A percentile compares a stretch with the other conserved stretches of the same genome.
Conservation (phyloP, 2,888 invertebrate genomes). For the Norana najaformis region DNA sequence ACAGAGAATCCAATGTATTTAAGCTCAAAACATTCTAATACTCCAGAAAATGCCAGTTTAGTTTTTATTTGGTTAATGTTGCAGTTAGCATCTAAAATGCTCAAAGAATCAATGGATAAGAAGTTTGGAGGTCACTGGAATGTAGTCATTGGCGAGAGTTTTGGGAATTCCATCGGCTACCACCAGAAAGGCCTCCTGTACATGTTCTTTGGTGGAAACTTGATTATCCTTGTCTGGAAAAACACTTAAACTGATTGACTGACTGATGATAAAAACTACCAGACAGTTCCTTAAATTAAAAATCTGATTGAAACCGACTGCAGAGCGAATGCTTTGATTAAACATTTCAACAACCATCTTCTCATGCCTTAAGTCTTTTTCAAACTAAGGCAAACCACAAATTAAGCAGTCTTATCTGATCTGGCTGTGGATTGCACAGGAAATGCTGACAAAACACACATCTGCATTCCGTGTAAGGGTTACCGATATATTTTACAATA, state of each 20-base stretch:
- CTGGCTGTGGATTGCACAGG: too few relatives aligned
- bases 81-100: conserved; percentile 85
- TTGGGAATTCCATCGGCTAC: conserved; percentile 88
- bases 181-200: conserved; percentile 73
- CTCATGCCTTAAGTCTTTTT: too few relatives aligned
- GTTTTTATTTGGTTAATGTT: conserved; percentile 29
- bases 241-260: conserved; percentile 67
- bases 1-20: not conserved
- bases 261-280: too few relatives aligned
- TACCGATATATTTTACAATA: too few relatives aligned
- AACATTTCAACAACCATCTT: too few relatives aligned
- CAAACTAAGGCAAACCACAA: too few relatives aligned
- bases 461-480: too few relatives aligned
- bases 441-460: too few relatives aligned
- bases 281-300: not conserved
- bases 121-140: conserved; percentile 93
- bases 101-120: conserved; percentile 93
- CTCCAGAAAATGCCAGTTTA: not conserved
- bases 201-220: conserved; percentile 79
- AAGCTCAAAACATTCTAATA: not conserved
- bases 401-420: not conserved
- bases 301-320: not conserved
- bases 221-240: conserved; percentile 87
- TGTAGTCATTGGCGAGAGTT: conserved; percentile 93
- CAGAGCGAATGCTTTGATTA: too few relatives aligned